Conservation (phyloP, 2,113 vertebrate species). For the Amia ocellicauda region DNA sequence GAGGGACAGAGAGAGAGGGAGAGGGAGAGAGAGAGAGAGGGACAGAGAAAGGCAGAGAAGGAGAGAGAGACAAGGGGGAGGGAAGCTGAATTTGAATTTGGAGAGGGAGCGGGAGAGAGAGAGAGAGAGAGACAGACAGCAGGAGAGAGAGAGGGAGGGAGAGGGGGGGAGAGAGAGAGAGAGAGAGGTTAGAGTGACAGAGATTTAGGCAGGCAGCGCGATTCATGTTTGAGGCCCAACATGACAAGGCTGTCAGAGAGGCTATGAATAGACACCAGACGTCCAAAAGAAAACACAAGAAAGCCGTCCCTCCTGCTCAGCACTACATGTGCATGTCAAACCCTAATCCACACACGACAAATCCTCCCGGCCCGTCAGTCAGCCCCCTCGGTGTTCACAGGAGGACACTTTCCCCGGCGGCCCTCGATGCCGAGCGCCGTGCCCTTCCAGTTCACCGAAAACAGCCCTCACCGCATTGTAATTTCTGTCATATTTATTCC, state of each 20-base stretch:
- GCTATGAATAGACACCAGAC: slow-evolving; percentile 51
- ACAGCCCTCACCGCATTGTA: slow-evolving; percentile 58
- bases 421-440: slow-evolving; percentile 41
- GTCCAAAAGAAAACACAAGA: slow-evolving; percentile 34
- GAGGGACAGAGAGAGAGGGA: no score
- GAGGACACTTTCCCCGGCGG: slow-evolving; percentile 34
- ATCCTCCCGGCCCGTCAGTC: slow-evolving; percentile 50
- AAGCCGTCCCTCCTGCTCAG: not conserved
- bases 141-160: slow-evolving; percentile 23
- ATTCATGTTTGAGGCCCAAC: not conserved
- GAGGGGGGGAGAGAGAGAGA: slow-evolving; percentile 31
- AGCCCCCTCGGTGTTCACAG: slow-evolving; percentile 20
- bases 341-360: slow-evolving; percentile 37
- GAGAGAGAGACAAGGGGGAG: no score
- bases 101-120: slow-evolving; percentile 19
- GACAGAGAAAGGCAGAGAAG: no score
- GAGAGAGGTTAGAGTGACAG: slow-evolving; percentile 36
- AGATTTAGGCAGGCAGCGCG: slow-evolving; percentile 4
- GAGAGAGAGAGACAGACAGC: slow-evolving; percentile 5
- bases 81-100: no score
- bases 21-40: no score
- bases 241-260: not conserved
- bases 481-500: slow-evolving; percentile 38
- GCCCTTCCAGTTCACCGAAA: slow-evolving; percentile 56
- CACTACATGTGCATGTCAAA: slow-evolving; percentile 17